Percentiles rank a stretch among this genome's conserved stretches.
Evolutionary conservation across 2,888 invertebrate genomes (phyloP).

Genomic region (Calliphora vomitoria): DNA sequence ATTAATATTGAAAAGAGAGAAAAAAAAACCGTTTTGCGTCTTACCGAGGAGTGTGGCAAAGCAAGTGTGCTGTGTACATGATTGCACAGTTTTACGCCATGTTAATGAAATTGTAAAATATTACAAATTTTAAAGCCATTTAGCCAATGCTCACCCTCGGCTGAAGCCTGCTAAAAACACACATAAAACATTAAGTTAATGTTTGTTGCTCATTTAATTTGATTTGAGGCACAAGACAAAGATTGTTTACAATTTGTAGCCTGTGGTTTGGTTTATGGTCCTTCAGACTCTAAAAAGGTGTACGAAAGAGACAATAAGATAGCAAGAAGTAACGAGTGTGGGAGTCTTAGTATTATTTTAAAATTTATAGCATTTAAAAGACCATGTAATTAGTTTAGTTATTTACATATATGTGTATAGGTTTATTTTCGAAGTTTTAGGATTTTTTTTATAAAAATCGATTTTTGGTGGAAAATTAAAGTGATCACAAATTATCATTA

Average conservation of each 20-base stretch:
- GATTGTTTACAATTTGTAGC: conserved; percentile 63
- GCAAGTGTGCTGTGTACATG: conserved; percentile 56
- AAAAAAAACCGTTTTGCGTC: conserved; percentile 24
- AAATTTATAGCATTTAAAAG: conserved; percentile 8
- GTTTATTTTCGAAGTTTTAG: too few species aligned
- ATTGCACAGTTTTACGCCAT: conserved; percentile 55
- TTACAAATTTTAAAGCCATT: conserved; percentile 70
- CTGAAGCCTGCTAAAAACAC: background rate
- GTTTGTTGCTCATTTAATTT: conserved; percentile 69
- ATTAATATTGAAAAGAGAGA: conserved; percentile 39
- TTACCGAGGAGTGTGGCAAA: conserved; percentile 36
- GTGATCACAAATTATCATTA: too few species aligned
- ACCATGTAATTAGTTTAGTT: background rate
- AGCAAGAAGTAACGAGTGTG: background rate
- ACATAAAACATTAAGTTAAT: conserved; percentile 58
- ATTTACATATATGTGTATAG: too few species aligned
- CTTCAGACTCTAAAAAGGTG: conserved; percentile 4
- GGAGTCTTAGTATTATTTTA: conserved; percentile 7
- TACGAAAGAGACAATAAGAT: background rate
- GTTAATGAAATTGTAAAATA: conserved; percentile 74
- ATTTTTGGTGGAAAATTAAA: too few species aligned
- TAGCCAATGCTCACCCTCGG: conserved; percentile 18
- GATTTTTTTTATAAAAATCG: too few species aligned
- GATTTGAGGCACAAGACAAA: conserved; percentile 54
- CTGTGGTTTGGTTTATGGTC: conserved; percentile 62